These are phyloP conservation scores for Oxytorus armatus DNA, from an alignment of 2,888 invertebrate genomes.

Conservation along the genomic window DNA sequence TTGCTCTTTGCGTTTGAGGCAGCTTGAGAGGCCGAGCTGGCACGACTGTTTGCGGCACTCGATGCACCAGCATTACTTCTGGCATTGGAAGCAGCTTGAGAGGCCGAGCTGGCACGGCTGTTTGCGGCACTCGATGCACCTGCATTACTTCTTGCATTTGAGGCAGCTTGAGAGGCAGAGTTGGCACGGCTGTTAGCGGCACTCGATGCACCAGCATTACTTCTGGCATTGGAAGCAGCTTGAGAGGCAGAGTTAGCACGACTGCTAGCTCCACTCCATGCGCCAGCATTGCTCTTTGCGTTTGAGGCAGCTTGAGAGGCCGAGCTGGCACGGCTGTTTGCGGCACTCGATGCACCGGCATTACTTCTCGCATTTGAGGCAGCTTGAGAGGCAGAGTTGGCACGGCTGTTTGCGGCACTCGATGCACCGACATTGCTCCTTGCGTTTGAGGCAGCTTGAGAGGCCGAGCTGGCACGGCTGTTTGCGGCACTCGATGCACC, in stretches of 20 bases:
- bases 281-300: background rate
- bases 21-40: background rate
- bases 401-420: background rate
- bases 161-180: conserved; percentile 1
- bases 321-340: background rate
- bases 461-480: background rate
- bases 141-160: background rate
- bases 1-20: background rate
- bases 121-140: background rate
- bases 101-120: background rate
- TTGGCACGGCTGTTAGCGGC: background rate
- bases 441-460: conserved; percentile 1
- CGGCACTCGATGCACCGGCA: background rate
- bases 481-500: background rate
- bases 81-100: background rate
- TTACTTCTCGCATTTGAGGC: background rate
- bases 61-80: background rate
- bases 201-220: background rate
- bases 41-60: background rate
- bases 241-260: background rate
- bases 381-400: background rate
- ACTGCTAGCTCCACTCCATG: background rate
- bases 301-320: background rate
- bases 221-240: background rate
- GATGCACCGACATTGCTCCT: background rate